Conservation (phyloP, 2,888 invertebrate genomes). For the Emmelina monodactyla region DNA sequence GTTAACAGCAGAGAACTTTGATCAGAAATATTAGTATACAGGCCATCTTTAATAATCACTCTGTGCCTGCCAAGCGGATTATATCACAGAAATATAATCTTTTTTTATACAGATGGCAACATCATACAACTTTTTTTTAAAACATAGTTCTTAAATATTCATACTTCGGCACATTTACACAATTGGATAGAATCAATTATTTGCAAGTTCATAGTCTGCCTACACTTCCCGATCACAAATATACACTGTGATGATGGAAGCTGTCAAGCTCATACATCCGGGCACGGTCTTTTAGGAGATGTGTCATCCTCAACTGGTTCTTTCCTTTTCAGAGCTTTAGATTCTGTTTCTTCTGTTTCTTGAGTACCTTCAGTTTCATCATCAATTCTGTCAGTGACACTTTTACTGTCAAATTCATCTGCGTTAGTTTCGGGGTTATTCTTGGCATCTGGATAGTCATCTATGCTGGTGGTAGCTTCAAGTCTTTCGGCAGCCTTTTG, state of each 20-base stretch:
- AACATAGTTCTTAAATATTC: not conserved
- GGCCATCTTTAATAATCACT: too few species aligned
- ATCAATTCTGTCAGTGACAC: constrained; percentile 27
- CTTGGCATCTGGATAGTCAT: constrained; percentile 26
- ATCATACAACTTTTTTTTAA: not conserved
- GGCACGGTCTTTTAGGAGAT: constrained; percentile 55
- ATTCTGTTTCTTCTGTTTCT: constrained; percentile 29
- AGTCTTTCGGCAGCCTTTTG: constrained; percentile 42
- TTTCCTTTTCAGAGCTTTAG: constrained; percentile 41
- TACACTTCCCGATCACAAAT: constrained; percentile 2
- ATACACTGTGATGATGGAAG: constrained; percentile 9
- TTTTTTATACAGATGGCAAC: not conserved
- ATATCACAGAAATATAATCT: too few species aligned
- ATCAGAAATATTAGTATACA: too few species aligned
- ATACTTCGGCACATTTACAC: not conserved
- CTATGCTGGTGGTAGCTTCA: constrained; percentile 34
- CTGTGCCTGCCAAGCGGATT: too few species aligned
- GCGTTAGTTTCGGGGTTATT: constrained; percentile 19
- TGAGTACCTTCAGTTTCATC: constrained; percentile 33
- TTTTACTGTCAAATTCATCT: constrained; percentile 16
- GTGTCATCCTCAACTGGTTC: constrained; percentile 39
- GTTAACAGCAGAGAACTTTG: too few species aligned
- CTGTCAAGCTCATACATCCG: constrained; percentile 37
- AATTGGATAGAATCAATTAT: constrained; percentile 1
- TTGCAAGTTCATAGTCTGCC: not conserved